phyloP scores from a whole-genome alignment of 2,888 invertebrate genomes.

The Chymomyza amoena region DNA sequence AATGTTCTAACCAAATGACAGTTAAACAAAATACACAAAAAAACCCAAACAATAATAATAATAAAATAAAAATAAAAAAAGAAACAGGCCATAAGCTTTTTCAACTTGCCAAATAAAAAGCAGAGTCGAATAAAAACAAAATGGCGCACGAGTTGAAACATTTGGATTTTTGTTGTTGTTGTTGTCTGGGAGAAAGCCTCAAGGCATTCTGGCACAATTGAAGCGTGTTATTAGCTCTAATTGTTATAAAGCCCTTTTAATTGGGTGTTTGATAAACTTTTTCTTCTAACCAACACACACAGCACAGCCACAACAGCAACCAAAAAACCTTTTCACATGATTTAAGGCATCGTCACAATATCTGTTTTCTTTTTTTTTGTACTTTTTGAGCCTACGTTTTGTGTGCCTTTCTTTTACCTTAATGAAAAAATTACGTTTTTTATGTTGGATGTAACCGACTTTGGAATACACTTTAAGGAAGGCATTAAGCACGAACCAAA shows the following conservation, averaged over 20 bases:
- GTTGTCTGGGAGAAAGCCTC: conserved; percentile 25
- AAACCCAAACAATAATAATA: conserved; percentile 36
- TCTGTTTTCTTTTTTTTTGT: background rate
- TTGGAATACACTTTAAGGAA: too few species aligned
- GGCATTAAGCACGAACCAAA: too few species aligned
- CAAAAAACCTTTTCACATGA: background rate
- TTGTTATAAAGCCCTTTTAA: conserved; percentile 71
- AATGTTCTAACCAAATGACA: conserved; percentile 31
- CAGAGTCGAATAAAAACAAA: conserved; percentile 51
- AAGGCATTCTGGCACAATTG: conserved; percentile 61
- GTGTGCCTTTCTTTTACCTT: conserved; percentile 37
- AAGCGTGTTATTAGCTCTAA: conserved; percentile 70
- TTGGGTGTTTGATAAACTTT: conserved; percentile 69
- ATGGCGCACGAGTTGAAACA: conserved; percentile 23
- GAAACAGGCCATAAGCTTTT: conserved; percentile 41
- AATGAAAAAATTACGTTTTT: conserved; percentile 44
- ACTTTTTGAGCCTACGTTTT: too few species aligned
- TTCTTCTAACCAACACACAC: background rate
- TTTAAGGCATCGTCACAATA: background rate
- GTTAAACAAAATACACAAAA: too few species aligned
- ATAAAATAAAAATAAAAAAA: conserved; percentile 22
- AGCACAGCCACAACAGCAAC: conserved; percentile 18
- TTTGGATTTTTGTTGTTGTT: background rate
- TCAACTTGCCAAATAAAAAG: conserved; percentile 7
- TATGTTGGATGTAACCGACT: too few species aligned